phyloP scores from a whole-genome alignment of 2,888 invertebrate species.

The Luffia ferchaultella region DNA sequence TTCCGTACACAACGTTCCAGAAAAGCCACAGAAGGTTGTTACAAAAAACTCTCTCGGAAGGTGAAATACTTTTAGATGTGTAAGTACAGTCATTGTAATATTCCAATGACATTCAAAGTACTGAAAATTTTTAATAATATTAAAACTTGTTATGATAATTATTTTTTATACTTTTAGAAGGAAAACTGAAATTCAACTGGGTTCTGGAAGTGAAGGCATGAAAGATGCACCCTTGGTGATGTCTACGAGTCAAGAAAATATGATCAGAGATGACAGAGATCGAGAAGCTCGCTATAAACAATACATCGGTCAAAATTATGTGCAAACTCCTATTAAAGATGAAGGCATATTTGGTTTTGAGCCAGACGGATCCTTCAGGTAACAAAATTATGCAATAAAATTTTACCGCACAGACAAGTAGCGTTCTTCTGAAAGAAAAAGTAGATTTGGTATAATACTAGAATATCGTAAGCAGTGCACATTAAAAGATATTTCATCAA shows the following conservation, averaged over 20 bases:
- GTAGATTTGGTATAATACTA: neutral
- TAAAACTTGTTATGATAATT: no score
- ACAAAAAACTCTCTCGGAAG: slow-evolving; percentile 83
- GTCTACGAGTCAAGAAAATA: slow-evolving; percentile 71
- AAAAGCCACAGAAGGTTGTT: slow-evolving; percentile 60
- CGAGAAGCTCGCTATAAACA: slow-evolving; percentile 49
- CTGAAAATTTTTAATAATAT: no score
- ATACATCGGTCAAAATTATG: slow-evolving; percentile 56
- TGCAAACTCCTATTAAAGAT: slow-evolving; percentile 65
- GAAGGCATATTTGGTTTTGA: slow-evolving; percentile 66
- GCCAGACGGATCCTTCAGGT: slow-evolving; percentile 61
- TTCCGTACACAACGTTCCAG: slow-evolving; percentile 64
- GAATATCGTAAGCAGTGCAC: neutral
- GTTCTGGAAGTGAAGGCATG: slow-evolving; percentile 41
- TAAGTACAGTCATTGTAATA: slow-evolving; percentile 27
- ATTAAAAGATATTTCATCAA: neutral
- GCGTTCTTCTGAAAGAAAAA: neutral
- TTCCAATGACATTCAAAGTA: neutral
- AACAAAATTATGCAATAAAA: slow-evolving; percentile 9
- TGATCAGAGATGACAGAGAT: slow-evolving; percentile 57
- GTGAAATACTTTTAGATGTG: slow-evolving; percentile 75
- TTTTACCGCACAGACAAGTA: neutral
- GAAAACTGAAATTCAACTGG: slow-evolving; percentile 54
- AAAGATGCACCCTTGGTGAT: slow-evolving; percentile 58
- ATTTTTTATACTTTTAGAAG: no score